Evolutionary conservation across 2,113 vertebrate genomes (phyloP).

Genomic region (Cyrtonyx montezumae): DNA sequence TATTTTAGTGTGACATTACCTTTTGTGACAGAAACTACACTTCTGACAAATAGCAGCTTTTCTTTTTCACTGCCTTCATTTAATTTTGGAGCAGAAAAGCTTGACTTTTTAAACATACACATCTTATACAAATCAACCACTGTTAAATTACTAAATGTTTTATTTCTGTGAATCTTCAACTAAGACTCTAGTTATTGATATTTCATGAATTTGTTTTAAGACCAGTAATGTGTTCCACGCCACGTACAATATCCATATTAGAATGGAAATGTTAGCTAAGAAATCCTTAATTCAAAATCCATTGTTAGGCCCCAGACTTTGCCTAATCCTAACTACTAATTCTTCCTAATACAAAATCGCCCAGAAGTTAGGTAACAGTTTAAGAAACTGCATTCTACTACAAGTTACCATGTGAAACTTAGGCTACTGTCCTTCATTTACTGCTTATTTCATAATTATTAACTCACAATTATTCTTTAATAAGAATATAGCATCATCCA

Average conservation of each 20-base stretch:
- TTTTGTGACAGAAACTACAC: background rate
- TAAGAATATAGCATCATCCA: background rate
- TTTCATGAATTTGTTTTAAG: background rate
- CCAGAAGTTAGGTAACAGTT: background rate
- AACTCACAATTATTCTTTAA: background rate
- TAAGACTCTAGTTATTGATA: background rate
- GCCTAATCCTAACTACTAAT: background rate
- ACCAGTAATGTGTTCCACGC: background rate
- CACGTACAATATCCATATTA: background rate
- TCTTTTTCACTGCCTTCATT: background rate
- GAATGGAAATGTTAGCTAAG: rapidly evolving
- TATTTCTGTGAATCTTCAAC: background rate
- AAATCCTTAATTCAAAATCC: background rate
- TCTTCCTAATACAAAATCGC: background rate
- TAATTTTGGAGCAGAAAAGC: background rate
- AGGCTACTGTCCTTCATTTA: background rate
- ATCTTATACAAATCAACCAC: background rate
- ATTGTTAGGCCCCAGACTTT: background rate
- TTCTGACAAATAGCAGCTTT: background rate
- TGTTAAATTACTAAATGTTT: background rate
- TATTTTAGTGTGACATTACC: background rate
- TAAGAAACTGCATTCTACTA: background rate
- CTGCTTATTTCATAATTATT: background rate
- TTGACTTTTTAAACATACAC: background rate
- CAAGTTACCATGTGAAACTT: background rate